Base-by-base conservation (phyloP, 2,113 vertebrate genomes). In the Chelonoidis abingdonii region DNA sequence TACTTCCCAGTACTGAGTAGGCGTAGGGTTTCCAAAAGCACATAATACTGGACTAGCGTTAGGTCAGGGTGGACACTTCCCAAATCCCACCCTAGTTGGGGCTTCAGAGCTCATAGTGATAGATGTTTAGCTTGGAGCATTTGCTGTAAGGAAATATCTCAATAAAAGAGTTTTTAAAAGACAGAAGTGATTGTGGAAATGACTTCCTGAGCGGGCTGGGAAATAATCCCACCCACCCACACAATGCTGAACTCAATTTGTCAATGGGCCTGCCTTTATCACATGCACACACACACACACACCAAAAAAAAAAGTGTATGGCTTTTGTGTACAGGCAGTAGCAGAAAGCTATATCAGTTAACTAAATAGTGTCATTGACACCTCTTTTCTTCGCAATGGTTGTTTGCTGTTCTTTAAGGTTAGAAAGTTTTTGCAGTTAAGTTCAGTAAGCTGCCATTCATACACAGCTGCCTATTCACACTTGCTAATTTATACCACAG, bases 221-320 rank as follows among this genome's bases (percentile, higher is more conserved):
- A 5, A 49, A 57, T 41, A 80, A 11, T 56, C 47, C 62, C 84
- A 54, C 0, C 4, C 0, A 1, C 14, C 54, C 0, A 0, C 72
- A 35, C 7, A 80, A 0, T 9, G 50, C n/a, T 1, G 1, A 38
- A 41, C 5, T 83, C 83, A 24, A 27, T 49, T 11, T 82, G 35
- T 38, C 1, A 0, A 0, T 2, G 21, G 25, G 89, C 25, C 53
- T 31, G 29, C 49, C 44, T 53, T 82, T 83, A 76, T 59, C 49
- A 31, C 22, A 4, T 50, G 35, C 41, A 49, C 69, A 22, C 49
- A 85, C 10, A 31, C 47, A 8, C 6, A 6, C 8, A 47, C 44
- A 44, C 6, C 50, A 19, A 21, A 54, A 80, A 78, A 56, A 59
- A 27, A 62, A 76, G 65, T 8, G 4, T 2, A 2, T 11, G 53